phyloP scores from a whole-genome alignment of 2,888 invertebrate genomes.

The Coelogynopora nodosa region DNA sequence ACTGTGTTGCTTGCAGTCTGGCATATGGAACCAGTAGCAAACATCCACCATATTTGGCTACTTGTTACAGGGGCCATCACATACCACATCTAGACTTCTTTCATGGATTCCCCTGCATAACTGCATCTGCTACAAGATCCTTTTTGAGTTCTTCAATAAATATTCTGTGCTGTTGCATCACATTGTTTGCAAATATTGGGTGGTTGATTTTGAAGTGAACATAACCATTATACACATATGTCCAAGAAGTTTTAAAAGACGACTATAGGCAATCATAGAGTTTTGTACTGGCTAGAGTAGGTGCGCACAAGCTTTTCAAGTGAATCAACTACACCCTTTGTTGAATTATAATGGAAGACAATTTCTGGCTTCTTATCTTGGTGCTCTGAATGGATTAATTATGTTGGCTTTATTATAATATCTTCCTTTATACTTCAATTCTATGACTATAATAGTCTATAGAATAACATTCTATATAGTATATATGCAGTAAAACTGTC shows the following conservation, averaged over 20 bases:
- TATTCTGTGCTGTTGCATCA: neutral
- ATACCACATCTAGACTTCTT: constrained; percentile 4
- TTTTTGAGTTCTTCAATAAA: neutral
- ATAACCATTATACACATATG: neutral
- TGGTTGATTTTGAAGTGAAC: neutral
- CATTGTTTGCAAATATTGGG: neutral
- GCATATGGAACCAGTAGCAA: neutral
- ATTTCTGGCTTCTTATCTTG: too few species aligned
- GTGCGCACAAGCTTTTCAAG: too few species aligned
- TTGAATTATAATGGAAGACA: too few species aligned
- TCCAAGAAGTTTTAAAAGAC: neutral
- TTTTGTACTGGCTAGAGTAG: neutral
- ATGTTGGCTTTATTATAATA: too few species aligned
- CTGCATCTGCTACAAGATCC: constrained; percentile 11
- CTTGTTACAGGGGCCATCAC: neutral
- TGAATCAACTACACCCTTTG: too few species aligned
- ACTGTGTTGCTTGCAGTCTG: neutral
- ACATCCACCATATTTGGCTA: neutral
- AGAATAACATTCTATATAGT: too few species aligned
- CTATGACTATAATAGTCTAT: too few species aligned
- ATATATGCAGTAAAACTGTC: too few species aligned
- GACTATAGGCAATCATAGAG: neutral
- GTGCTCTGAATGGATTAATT: too few species aligned
- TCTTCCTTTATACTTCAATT: too few species aligned
- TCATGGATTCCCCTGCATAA: neutral